These are phyloP conservation scores for Mesocricetus auratus DNA, from an alignment of 2,113 vertebrate genomes.

Conservation along the genomic window DNA sequence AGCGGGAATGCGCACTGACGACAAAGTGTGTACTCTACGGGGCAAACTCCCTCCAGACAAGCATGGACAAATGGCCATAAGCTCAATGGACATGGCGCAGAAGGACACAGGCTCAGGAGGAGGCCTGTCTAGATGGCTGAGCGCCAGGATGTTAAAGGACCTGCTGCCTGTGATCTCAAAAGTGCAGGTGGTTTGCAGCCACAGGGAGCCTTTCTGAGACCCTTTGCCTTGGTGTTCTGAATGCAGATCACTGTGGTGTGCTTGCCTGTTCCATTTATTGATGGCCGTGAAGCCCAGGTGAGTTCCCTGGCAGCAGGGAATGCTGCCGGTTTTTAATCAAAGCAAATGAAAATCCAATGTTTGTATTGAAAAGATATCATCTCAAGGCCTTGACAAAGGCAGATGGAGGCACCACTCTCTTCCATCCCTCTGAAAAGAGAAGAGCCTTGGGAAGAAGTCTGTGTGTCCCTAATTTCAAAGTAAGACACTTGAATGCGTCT, in stretches of 20 bases:
- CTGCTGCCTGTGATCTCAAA: slow-evolving; percentile 42
- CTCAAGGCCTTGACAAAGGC: slow-evolving; percentile 54
- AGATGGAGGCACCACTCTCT: slow-evolving; percentile 59
- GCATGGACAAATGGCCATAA: fast-evolving
- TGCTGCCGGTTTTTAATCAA: slow-evolving; percentile 79
- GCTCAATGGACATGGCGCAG: neutral
- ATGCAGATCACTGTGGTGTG: neutral
- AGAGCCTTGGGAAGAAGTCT: slow-evolving; percentile 26
- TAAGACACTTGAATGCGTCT: slow-evolving; percentile 9
- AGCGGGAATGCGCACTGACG: neutral
- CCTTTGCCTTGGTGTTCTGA: slow-evolving; percentile 1
- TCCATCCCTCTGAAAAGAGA: slow-evolving; percentile 52
- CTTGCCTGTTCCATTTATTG: neutral
- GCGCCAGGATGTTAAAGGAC: neutral
- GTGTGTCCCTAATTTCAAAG: slow-evolving; percentile 48
- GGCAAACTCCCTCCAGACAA: neutral
- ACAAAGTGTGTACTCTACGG: fast-evolving
- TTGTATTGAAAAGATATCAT: slow-evolving; percentile 66
- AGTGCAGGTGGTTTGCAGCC: neutral
- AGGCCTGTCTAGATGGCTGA: neutral
- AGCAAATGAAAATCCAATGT: slow-evolving; percentile 67
- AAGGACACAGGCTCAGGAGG: neutral
- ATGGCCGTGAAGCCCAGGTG: slow-evolving; percentile 49
- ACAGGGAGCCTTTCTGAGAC: neutral
- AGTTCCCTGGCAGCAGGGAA: slow-evolving; percentile 60